Percentiles rank a stretch among this genome's conserved stretches.
These are phyloP conservation scores for Pholis gunnellus DNA, from an alignment of 2,113 vertebrate genomes.

Conservation along the genomic window DNA sequence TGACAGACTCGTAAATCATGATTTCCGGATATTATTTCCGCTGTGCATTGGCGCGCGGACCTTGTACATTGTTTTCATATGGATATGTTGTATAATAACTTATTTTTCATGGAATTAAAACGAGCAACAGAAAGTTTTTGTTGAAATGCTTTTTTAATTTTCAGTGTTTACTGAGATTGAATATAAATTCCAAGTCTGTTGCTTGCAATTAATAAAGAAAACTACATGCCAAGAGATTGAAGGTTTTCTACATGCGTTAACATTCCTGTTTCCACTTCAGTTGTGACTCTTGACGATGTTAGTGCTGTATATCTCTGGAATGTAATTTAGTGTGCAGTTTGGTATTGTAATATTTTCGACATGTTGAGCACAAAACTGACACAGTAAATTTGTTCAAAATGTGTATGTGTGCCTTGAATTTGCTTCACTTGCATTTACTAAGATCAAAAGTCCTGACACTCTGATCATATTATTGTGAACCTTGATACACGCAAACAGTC, in stretches of 20 bases:
- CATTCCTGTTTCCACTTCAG: constrained; percentile 49
- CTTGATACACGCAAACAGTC: background rate
- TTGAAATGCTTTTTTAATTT: constrained; percentile 75
- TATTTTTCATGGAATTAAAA: constrained; percentile 88
- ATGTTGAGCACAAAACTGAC: constrained; percentile 47
- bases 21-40: constrained; percentile 76
- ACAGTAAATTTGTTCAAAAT: constrained; percentile 59
- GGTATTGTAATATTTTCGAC: constrained; percentile 50
- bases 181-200: constrained; percentile 77
- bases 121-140: constrained; percentile 73
- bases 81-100: constrained; percentile 92
- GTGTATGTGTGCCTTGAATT: constrained; percentile 13
- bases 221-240: constrained; percentile 45
- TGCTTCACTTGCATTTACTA: constrained; percentile 4
- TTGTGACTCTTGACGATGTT: constrained; percentile 43
- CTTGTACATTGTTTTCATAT: constrained; percentile 94
- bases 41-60: constrained; percentile 90
- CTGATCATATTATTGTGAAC: background rate
- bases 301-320: constrained; percentile 38
- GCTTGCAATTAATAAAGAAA: constrained; percentile 77
- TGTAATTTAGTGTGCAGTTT: constrained; percentile 43
- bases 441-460: background rate
- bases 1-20: constrained; percentile 29
- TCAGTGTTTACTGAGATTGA: constrained; percentile 63
- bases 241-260: constrained; percentile 55